phyloP scores from a whole-genome alignment of 2,797 vertebrate species.

The Pyrocephalus nanus region DNA sequence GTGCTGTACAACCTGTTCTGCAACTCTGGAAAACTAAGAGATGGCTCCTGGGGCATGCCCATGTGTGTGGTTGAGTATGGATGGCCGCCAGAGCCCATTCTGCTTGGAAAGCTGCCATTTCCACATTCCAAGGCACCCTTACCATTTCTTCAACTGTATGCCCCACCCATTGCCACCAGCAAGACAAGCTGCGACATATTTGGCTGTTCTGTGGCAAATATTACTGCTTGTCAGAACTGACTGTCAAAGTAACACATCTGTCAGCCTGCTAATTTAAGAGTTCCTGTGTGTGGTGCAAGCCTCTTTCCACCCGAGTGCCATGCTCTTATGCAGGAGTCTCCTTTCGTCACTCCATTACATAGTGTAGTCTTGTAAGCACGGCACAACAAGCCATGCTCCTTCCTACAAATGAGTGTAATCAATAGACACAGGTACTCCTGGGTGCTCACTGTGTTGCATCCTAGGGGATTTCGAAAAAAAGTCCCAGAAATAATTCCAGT shows the following conservation, averaged over 20 bases:
- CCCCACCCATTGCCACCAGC: not conserved
- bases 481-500: not conserved
- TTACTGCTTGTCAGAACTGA: not conserved
- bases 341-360: not conserved
- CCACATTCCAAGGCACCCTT: not conserved
- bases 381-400: not conserved
- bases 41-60: not conserved
- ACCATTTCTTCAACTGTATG: not conserved
- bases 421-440: not conserved
- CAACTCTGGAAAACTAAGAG: not conserved
- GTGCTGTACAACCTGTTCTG: not conserved
- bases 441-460: not conserved
- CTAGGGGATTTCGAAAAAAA: not conserved
- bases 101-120: not conserved
- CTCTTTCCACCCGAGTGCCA: not conserved
- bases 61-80: not conserved
- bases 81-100: not conserved
- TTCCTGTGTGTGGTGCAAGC: not conserved
- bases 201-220: not conserved
- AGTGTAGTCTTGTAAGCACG: not conserved
- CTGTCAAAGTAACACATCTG: not conserved
- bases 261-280: not conserved
- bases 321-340: not conserved
- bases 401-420: not conserved
- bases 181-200: not conserved